These are phyloP conservation scores for Thalpophila matura DNA, from an alignment of 2,888 invertebrate genomes.

Conservation along the genomic window DNA sequence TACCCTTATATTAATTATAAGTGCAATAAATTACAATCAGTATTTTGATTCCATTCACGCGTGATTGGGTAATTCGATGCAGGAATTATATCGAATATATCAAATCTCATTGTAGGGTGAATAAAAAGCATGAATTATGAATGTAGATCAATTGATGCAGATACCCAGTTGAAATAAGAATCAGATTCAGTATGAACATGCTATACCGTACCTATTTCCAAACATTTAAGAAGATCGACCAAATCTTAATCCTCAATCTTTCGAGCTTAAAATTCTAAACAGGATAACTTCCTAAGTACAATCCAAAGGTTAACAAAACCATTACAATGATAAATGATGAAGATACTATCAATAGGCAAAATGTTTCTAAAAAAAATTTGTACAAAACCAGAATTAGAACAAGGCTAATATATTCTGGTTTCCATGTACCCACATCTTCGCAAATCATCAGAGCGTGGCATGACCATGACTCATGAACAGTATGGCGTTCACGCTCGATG, in stretches of 20 bases:
- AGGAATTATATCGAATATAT: slow-evolving; percentile 61
- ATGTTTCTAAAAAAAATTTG: slow-evolving; percentile 33
- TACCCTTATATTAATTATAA: slow-evolving; percentile 83
- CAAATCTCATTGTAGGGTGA: slow-evolving; percentile 36
- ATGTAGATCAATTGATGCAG: slow-evolving; percentile 38
- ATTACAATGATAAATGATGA: slow-evolving; percentile 45
- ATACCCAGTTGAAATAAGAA: neutral
- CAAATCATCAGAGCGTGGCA: slow-evolving; percentile 73
- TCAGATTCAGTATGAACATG: neutral
- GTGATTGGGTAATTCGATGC: slow-evolving; percentile 79
- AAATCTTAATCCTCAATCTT: neutral
- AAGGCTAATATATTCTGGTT: slow-evolving; percentile 53
- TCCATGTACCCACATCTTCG: slow-evolving; percentile 70
- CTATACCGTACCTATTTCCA: neutral
- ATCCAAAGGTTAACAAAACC: slow-evolving; percentile 38
- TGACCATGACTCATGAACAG: slow-evolving; percentile 74
- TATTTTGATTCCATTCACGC: slow-evolving; percentile 83
- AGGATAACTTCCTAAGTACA: slow-evolving; percentile 5
- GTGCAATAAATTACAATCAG: slow-evolving; percentile 88
- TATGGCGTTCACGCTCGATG: slow-evolving; percentile 80
- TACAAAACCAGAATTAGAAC: slow-evolving; percentile 39
- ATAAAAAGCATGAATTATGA: slow-evolving; percentile 44
- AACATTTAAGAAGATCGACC: neutral
- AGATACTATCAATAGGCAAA: slow-evolving; percentile 44
- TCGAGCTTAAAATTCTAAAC: slow-evolving; percentile 4